Percentiles rank a stretch among this genome's conserved stretches.
phyloP scores from a whole-genome alignment of 2,113 vertebrate species.

The Scomber japonicus region DNA sequence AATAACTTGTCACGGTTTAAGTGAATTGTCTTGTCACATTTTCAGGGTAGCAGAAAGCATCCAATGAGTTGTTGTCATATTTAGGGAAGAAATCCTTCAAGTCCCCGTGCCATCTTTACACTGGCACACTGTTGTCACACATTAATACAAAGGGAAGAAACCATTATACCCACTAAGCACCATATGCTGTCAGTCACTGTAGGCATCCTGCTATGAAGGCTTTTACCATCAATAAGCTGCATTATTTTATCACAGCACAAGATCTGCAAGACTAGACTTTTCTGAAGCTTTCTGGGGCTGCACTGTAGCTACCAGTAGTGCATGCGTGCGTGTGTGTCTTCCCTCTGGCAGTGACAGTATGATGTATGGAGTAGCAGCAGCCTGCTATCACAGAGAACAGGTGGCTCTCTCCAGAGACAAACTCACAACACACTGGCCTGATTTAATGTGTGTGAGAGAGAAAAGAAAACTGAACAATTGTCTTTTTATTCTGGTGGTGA shows the following conservation, averaged over 20 bases:
- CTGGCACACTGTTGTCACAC: background rate
- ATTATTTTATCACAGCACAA: conserved; percentile 31
- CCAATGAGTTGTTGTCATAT: background rate
- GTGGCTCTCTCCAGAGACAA: conserved; percentile 68
- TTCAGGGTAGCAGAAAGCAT: background rate
- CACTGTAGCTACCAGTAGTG: background rate
- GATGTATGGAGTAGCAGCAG: conserved; percentile 73
- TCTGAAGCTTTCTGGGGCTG: conserved; percentile 23
- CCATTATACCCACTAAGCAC: conserved; percentile 25
- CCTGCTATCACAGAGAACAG: conserved; percentile 75
- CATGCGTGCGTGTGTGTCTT: conserved; percentile 12
- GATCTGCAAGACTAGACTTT: conserved; percentile 27
- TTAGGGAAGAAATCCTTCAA: background rate
- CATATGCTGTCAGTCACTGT: conserved; percentile 21
- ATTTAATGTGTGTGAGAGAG: conserved; percentile 53
- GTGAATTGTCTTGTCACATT: background rate
- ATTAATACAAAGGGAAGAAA: conserved; percentile 38
- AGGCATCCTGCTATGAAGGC: conserved; percentile 27
- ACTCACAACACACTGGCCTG: conserved; percentile 56
- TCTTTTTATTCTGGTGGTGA: conserved; percentile 37
- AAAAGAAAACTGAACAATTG: conserved; percentile 39
- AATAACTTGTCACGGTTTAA: background rate
- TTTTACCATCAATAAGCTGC: conserved; percentile 31
- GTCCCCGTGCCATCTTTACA: conserved; percentile 1
- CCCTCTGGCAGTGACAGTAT: conserved; percentile 66